A percentile compares a stretch with the other conserved stretches of the same genome.
Conservation (phyloP, 37 sponge, comb jelly and placozoan species). For the Chondrosia reniformis region DNA sequence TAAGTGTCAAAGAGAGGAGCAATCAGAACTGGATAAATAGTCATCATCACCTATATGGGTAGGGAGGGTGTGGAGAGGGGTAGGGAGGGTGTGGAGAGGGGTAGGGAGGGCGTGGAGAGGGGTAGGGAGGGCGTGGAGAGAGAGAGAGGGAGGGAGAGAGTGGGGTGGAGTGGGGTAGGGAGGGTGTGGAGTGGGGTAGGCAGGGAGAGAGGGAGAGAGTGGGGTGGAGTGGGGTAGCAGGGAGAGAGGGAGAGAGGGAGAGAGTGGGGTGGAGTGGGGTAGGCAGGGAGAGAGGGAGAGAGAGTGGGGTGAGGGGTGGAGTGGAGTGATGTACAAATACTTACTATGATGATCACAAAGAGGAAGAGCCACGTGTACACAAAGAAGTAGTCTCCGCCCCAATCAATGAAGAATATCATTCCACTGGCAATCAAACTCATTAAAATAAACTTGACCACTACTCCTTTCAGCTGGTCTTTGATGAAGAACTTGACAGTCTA, state of each 20-base stretch:
- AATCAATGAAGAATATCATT: constrained; percentile 69
- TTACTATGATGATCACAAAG: constrained; percentile 47
- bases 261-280: not conserved
- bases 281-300: constrained; percentile 2
- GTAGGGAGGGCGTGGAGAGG: too few relatives aligned
- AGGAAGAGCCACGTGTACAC: constrained; percentile 90
- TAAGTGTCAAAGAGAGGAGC: constrained; percentile 97
- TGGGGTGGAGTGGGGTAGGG: too few relatives aligned
- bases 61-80: not conserved
- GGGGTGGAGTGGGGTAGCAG: too few relatives aligned
- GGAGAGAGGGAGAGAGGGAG: too few relatives aligned
- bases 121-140: too few relatives aligned
- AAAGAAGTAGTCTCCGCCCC: constrained; percentile 94
- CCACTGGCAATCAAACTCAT: constrained; percentile 33
- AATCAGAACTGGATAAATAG: constrained; percentile 88
- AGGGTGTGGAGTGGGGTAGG: too few relatives aligned
- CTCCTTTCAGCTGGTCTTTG: constrained; percentile 76
- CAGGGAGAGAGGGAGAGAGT: too few relatives aligned
- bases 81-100: too few relatives aligned
- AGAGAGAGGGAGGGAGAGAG: too few relatives aligned
- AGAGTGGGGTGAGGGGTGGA: not conserved
- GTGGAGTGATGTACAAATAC: not conserved
- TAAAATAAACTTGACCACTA: constrained; percentile 51
- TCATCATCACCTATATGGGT: constrained; percentile 49
- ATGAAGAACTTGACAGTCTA: constrained; percentile 83